Evolutionary conservation across 2,797 vertebrate species (phyloP), one percentile per base, ranked within the genome.

Genomic region (Cottoperca gobio): DNA sequence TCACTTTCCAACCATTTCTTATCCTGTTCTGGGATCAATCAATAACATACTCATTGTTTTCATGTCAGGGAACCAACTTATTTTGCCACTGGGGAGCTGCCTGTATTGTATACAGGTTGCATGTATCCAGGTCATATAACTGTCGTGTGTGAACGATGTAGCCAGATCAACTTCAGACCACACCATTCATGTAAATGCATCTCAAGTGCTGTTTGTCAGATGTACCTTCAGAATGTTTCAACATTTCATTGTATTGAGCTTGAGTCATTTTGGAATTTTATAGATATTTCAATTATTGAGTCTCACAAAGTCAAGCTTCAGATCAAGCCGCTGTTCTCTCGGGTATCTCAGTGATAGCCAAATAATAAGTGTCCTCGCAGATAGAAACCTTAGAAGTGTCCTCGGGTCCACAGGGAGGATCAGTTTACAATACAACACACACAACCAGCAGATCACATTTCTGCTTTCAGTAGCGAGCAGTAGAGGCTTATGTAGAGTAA

Each of bases 381-480:
- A 46, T 28, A 60, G 78, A 85, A 75, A 86, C 63, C 19, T 39
- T 40, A 82, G 79, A 73, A 5, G 37, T 9, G 23, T 24, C 53
- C 26, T 59, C 37, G 10, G 57, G 43, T 71, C 68, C 70, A 64
- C 31, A 1, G 82, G 82, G 78, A 76, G 73, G 54, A 59, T 88
- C 74, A 3, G 16, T 37, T 87, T 82, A 17, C 63, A 65, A 28
- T 21, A 53, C 31, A 58, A 68, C 70, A 66, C 19, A 49, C 49
- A 60, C 46, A 70, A 55, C 17, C 31, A 26, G 21, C 7, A 40
- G 78, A 54, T 85, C 81, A 65, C 5, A 19, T 89, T 80, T 74
- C 85, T 37, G 26, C 24, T 55, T 42, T 62, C 60, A 74, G 67
- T 12, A 60, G 50, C 16, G 9, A 48, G 35, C 63, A 57, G 9